Evolutionary conservation across 1,140 invertebrate species (phyloP), one percentile per base, ranked within the genome.

Genomic region (Mactra quadrangularis): DNA sequence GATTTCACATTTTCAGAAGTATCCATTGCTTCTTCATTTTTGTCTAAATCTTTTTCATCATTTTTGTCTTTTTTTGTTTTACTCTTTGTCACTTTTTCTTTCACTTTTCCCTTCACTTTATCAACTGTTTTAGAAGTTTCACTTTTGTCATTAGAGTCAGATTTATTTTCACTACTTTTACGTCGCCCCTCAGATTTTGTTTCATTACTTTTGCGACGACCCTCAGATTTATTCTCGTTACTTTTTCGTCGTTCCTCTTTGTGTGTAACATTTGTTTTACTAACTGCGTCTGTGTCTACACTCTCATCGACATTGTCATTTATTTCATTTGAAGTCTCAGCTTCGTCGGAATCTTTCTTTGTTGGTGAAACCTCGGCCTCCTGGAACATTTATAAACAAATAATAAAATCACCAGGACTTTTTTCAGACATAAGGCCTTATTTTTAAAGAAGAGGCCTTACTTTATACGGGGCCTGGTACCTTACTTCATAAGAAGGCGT

Each of bases 41-140:
- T 74, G 74, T 75, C 27, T 84, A 53, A 15, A 83, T 60, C 25
- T 83, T 74, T 52, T 77, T 64, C 19, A 78, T 68, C 38, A 85
- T 60, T 47, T 76, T 62, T 53, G 78, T 68, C 25, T 57, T 68
- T 76, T 83, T 81, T 79, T 45, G 85, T 62, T 74, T 74, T 72
- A 77, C 85, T 72, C 47, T 35, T 57, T 62, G 22, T 82, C 50
- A 77, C 66, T 72, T 35, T 33, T 47, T 33, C 70, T 52, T 74
- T 64, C n/a, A 57, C 57, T 25, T 38, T 52, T 25, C 11, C 60
- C 6, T 38, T n/a, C 13, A 19, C 17, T 64, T 17, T 41, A 27
- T 47, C 62, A 25, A n/a, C 22, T 47, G 7, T 3, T 57, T 64
- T 55, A n/a, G 17, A 38, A 22, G 13, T 77, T 64, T 77, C 75